Percentiles rank a stretch among this genome's conserved stretches.
Conservation (phyloP, 2,797 vertebrate species). For the Phalloptychus januarius region DNA sequence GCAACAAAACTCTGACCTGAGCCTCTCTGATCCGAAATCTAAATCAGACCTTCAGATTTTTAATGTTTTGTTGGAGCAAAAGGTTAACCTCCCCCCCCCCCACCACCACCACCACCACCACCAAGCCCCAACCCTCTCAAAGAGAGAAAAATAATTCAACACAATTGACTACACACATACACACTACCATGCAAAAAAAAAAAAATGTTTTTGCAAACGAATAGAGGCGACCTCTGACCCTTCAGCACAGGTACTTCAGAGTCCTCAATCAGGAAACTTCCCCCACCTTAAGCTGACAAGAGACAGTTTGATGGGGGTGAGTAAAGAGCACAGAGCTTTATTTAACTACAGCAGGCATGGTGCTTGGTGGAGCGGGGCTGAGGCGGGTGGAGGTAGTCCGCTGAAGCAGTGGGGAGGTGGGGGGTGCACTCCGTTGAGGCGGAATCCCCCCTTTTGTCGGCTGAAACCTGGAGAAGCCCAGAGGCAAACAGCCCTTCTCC, state of each 20-base stretch:
- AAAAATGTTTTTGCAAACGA: background rate
- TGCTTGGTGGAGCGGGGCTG: background rate
- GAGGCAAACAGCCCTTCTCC: slow-evolving; percentile 35
- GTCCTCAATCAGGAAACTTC: slow-evolving; percentile 52
- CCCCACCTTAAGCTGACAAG: slow-evolving; percentile 64
- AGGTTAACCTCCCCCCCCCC: too few relatives aligned
- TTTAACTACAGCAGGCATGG: slow-evolving; percentile 59
- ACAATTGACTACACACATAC: background rate
- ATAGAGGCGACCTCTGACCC: slow-evolving; percentile 55
- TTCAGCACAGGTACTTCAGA: slow-evolving; percentile 40
- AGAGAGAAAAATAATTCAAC: background rate
- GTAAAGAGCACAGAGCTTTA: slow-evolving; percentile 74
- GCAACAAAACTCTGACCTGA: background rate
- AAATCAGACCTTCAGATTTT: background rate
- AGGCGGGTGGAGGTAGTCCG: too few relatives aligned
- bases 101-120: too few relatives aligned
- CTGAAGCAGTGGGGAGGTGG: background rate
- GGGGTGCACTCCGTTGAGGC: slow-evolving; percentile 6
- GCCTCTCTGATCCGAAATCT: background rate
- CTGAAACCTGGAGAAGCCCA: slow-evolving; percentile 22
- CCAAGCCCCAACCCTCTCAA: background rate
- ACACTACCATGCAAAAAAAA: background rate
- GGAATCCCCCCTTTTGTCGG: slow-evolving; percentile 33
- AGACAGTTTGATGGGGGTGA: slow-evolving; percentile 47
- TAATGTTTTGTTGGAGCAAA: background rate